Conservation (phyloP, 1,140 invertebrate genomes). For the Conus betulinus region DNA sequence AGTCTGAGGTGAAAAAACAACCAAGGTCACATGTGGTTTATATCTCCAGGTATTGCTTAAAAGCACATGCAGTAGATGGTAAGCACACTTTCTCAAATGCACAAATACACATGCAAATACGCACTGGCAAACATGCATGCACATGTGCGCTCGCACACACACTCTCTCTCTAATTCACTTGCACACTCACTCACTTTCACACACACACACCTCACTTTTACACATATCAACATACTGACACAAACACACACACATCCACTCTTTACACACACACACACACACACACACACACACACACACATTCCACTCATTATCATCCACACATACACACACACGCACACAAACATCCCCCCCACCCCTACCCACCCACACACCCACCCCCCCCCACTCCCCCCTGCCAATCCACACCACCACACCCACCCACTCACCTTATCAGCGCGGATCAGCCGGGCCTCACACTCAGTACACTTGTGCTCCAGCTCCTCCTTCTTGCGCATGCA, state of each 20-base stretch:
- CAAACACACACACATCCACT: background rate
- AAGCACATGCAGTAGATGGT: too few relatives aligned
- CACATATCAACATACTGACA: background rate
- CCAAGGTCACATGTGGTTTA: too few relatives aligned
- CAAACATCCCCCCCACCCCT: background rate
- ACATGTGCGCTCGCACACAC: background rate
- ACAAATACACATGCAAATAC: too few relatives aligned
- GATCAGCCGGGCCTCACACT: constrained; percentile 73
- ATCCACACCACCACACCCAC: background rate
- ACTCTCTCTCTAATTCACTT: background rate
- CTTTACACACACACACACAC: background rate
- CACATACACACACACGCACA: background rate
- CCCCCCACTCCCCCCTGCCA: too few relatives aligned
- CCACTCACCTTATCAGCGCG: constrained; percentile 74
- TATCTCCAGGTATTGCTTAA: too few relatives aligned
- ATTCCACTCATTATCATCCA: background rate
- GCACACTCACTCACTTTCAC: too few relatives aligned
- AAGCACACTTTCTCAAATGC: too few relatives aligned
- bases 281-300: background rate
- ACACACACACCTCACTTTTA: too few relatives aligned
- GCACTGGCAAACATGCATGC: too few relatives aligned
- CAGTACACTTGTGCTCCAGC: constrained; percentile 72
- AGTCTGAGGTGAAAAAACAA: too few relatives aligned
- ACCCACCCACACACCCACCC: background rate
- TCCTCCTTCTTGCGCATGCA: constrained; percentile 76